A percentile compares a stretch with the other conserved stretches of the same genome.
These are phyloP conservation scores for Zootoca vivipara DNA, from an alignment of 2,113 vertebrate species.

Conservation along the genomic window DNA sequence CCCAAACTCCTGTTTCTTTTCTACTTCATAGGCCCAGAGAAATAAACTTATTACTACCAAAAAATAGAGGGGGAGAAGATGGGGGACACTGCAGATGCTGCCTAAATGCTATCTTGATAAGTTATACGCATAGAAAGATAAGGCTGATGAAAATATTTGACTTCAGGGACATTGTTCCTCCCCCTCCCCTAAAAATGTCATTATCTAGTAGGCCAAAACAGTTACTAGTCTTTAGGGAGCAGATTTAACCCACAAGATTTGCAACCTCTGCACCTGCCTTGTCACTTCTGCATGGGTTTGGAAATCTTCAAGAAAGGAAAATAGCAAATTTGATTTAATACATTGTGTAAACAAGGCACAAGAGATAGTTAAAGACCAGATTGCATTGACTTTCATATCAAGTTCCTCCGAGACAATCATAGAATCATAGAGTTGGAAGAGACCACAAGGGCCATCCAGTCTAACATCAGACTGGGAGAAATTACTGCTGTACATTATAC, in stretches of 20 bases:
- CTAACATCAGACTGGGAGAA: neutral
- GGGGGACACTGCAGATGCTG: neutral
- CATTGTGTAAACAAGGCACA: accelerated
- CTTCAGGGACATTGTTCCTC: neutral
- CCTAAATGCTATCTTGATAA: slow-evolving; percentile 32
- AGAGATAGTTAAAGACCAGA: neutral
- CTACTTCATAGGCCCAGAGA: slow-evolving; percentile 21
- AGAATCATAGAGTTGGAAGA: too few relatives aligned
- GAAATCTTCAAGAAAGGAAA: slow-evolving; percentile 22
- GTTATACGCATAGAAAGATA: slow-evolving; percentile 30
- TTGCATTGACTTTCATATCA: slow-evolving; percentile 9
- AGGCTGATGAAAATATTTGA: slow-evolving; percentile 25
- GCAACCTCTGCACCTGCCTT: neutral
- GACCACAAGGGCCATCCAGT: too few relatives aligned
- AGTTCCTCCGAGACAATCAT: neutral
- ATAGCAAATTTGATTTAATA: neutral
- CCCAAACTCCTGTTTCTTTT: slow-evolving; percentile 44
- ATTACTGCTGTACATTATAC: neutral
- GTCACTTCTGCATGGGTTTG: neutral
- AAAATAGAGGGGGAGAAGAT: neutral
- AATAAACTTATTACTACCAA: slow-evolving; percentile 16
- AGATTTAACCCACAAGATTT: slow-evolving; percentile 9
- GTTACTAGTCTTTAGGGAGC: slow-evolving; percentile 42
- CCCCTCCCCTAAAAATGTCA: neutral
- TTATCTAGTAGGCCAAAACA: slow-evolving; percentile 36